Conservation (phyloP, 1,140 invertebrate genomes). For the Lineus longissimus region DNA sequence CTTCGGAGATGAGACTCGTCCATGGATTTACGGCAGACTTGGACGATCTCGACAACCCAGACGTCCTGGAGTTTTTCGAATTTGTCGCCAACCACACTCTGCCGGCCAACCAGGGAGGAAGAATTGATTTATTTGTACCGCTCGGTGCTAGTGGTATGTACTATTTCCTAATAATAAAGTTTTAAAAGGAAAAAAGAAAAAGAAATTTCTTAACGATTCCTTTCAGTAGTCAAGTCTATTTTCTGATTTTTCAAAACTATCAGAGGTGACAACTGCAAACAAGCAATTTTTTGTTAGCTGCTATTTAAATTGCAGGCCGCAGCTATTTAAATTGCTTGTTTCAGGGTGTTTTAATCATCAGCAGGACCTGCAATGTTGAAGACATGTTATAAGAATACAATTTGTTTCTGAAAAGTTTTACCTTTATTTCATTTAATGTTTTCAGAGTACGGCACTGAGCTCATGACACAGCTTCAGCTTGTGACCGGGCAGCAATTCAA, state of each 20-base stretch:
- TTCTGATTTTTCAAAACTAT: too few relatives aligned
- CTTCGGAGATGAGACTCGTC: constrained; percentile 38
- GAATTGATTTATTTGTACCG: constrained; percentile 45
- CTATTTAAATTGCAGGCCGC: too few relatives aligned
- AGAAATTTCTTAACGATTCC: too few relatives aligned
- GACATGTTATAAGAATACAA: too few relatives aligned
- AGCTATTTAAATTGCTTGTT: too few relatives aligned
- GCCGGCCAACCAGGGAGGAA: constrained; percentile 37
- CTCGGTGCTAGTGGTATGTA: constrained; percentile 39
- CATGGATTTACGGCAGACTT: constrained; percentile 36
- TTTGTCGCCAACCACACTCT: constrained; percentile 32
- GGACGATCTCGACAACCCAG: constrained; percentile 31
- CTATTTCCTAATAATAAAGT: neutral
- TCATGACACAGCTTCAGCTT: constrained; percentile 37
- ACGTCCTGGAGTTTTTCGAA: constrained; percentile 40
- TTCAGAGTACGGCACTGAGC: constrained; percentile 42
- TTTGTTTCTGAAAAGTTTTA: too few relatives aligned
- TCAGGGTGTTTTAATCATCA: too few relatives aligned
- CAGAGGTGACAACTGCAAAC: too few relatives aligned
- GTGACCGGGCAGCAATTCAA: constrained; percentile 40
- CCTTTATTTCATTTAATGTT: neutral
- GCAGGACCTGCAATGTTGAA: too few relatives aligned
- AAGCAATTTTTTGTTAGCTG: too few relatives aligned
- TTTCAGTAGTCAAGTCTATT: too few relatives aligned
- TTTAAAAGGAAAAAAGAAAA: neutral